Conservation (phyloP, 1,140 invertebrate genomes). For the Drosophila tropicalis region DNA sequence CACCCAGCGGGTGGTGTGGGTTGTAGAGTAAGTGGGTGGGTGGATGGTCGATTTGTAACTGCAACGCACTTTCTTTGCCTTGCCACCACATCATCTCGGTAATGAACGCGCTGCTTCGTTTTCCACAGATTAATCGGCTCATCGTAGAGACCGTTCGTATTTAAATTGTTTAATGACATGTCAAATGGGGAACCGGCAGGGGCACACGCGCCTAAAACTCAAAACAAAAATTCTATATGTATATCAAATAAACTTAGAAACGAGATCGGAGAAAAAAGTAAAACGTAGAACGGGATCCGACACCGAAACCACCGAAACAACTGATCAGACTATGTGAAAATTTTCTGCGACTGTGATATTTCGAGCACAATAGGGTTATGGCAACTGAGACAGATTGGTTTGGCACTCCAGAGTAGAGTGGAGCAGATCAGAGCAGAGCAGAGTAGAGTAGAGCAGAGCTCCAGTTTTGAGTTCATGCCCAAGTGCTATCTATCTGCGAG, state of each 20-base stretch:
- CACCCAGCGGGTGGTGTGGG: not conserved
- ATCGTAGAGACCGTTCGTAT: constrained; percentile 50
- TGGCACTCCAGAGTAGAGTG: not conserved
- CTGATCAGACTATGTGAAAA: constrained; percentile 16
- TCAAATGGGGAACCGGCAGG: not conserved
- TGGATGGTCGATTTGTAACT: not conserved
- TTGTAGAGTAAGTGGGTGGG: not conserved
- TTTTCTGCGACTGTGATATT: constrained; percentile 6
- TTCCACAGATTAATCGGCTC: constrained; percentile 72
- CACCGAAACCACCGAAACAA: not conserved
- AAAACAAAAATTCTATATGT: not conserved
- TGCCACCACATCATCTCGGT: constrained; percentile 61
- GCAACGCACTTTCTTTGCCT: constrained; percentile 61
- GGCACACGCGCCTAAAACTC: not conserved
- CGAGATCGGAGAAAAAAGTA: not conserved
- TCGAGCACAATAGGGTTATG: constrained; percentile 1
- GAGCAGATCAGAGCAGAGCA: not conserved
- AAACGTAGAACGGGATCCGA: not conserved
- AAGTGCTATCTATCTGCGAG: constrained; percentile 39
- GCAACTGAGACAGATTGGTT: not conserved
- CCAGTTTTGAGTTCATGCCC: constrained; percentile 12
- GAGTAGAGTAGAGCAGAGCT: constrained; percentile 30
- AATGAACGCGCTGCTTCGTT: constrained; percentile 76
- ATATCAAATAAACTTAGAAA: not conserved
- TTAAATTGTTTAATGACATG: constrained; percentile 73